Conservation (phyloP, 2,888 invertebrate species). For the Diogma glabrata region DNA sequence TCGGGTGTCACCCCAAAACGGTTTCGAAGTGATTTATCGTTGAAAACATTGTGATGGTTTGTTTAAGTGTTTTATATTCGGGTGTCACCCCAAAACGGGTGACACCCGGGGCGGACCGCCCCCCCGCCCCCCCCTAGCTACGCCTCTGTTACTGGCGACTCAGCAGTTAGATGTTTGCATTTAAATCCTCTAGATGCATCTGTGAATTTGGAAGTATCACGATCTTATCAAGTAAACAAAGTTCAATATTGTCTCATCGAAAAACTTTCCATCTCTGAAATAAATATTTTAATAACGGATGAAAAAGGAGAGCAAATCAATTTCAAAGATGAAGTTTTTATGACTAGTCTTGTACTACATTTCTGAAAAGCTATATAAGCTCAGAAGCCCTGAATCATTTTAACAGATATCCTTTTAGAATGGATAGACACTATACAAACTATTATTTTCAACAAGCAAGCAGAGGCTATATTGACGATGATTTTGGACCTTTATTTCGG, state of each 20-base stretch:
- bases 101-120: too few relatives aligned
- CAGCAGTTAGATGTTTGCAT: not conserved
- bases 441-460: not conserved
- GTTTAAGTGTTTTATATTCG: too few relatives aligned
- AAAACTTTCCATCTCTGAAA: not conserved
- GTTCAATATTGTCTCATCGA: not conserved
- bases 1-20: too few relatives aligned
- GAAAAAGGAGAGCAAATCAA: not conserved
- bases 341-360: not conserved
- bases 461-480: not conserved
- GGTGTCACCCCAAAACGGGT: too few relatives aligned
- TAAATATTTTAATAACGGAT: not conserved
- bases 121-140: too few relatives aligned
- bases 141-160: too few relatives aligned
- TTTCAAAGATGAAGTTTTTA: not conserved
- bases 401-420: not conserved
- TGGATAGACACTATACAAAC: not conserved
- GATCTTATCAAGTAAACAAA: not conserved
- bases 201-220: too few relatives aligned
- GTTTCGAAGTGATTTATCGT: too few relatives aligned
- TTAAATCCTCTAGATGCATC: not conserved
- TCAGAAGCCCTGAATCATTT: not conserved
- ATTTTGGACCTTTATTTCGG: not conserved
- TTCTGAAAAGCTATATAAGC: not conserved
- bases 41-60: too few relatives aligned